Evolutionary conservation across 2,888 invertebrate species (phyloP).

Genomic region (Sacculina carcini): DNA sequence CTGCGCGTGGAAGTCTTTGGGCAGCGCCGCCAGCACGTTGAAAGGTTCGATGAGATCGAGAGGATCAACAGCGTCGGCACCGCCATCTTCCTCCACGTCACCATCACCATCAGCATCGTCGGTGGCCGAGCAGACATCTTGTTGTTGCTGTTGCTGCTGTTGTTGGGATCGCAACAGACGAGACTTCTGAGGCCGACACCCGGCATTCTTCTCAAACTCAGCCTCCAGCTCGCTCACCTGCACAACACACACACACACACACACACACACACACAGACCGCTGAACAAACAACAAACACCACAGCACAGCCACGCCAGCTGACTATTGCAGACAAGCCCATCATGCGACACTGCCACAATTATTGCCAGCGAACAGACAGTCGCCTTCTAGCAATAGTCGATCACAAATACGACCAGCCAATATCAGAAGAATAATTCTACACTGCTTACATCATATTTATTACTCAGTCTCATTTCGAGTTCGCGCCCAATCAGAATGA

Average conservation of each 20-base stretch:
- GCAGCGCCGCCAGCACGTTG: constrained; percentile 70
- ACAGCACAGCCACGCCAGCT: no score
- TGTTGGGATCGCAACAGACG: constrained; percentile 60
- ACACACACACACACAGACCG: no score
- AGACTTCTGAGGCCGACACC: constrained; percentile 37
- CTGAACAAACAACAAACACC: no score
- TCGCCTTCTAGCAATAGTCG: no score
- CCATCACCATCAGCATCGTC: constrained; percentile 16
- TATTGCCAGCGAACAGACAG: no score
- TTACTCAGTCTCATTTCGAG: no score
- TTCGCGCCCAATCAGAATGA: no score
- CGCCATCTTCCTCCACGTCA: constrained; percentile 22
- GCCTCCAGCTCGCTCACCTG: constrained; percentile 57
- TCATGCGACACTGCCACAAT: no score
- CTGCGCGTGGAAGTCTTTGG: constrained; percentile 85
- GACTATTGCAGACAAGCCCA: no score
- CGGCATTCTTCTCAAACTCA: constrained; percentile 48
- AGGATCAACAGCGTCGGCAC: constrained; percentile 43
- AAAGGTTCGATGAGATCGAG: constrained; percentile 74
- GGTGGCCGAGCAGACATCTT: constrained; percentile 26
- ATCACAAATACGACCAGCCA: no score
- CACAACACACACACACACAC: no score
- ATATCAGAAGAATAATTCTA: no score
- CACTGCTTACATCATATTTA: not conserved
- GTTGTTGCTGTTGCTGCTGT: constrained; percentile 31